Evolutionary conservation across 2,888 invertebrate species (phyloP), one percentile per base, ranked within the genome.

Genomic region (Schizotus pectinicornis): DNA sequence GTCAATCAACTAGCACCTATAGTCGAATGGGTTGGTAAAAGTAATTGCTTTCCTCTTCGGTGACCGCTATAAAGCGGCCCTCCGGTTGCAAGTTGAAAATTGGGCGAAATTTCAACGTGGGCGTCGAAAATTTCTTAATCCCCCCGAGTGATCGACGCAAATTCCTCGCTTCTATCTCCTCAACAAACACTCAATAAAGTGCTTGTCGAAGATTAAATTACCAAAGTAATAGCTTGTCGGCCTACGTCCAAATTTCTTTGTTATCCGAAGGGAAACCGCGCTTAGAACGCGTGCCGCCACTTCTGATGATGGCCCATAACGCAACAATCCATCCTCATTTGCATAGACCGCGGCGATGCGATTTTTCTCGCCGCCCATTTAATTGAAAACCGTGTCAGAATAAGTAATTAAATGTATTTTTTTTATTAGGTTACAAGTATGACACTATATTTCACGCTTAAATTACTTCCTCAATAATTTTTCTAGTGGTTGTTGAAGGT

Each of bases 201-300:
- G 51, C 43, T 51, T 51, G 43, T 36, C 48, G 47, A 47, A 35
- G 43, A 39, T 50, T 50, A 41, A 51, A 51, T 51, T 51, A 47
- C 35, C 36, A 47, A 36, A 47, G 36, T 45, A 47, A 47, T 13
- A 42, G 42, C 9, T 50, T 22, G 30, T 50, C 51, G 32, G 42
- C 41, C 41, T 42, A 51, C 41, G 34, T 51, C 32, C 31, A 34
- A 31, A 12, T 22, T 22, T 22, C 22, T 22, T 22, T 22, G 22
- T 22, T 3, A 30, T 49, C 33, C 41, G 42, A 41, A 50, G 33
- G 31, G 50, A 50, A 47, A 41, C 30, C 36, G 49, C 41, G 41
- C 41, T 41, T 50, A 50, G 35, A 36, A 47, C 9, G 47, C 35
- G 41, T 42, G 50, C 50, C 8, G 14, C 33, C 33, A 46, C 42